phyloP scores from a whole-genome alignment of 2,888 invertebrate genomes.

The Epistrophe grossulariae region DNA sequence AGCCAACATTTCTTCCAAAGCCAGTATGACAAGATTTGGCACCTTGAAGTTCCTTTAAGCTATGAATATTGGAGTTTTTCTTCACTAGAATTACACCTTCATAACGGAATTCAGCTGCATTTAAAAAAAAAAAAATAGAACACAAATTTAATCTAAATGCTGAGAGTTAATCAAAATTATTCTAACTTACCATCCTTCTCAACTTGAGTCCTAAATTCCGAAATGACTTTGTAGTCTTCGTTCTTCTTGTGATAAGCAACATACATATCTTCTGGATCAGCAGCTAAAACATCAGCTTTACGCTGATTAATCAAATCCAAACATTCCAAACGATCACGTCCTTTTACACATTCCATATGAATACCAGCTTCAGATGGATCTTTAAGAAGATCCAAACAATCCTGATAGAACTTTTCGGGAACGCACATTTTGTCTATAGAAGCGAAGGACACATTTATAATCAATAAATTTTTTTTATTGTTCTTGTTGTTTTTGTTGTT shows the following conservation, averaged over 20 bases:
- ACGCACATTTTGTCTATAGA: slow-evolving; percentile 90
- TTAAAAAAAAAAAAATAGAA: slow-evolving; percentile 28
- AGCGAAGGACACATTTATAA: neutral
- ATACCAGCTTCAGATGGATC: slow-evolving; percentile 84
- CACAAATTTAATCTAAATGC: neutral
- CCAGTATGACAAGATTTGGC: slow-evolving; percentile 94
- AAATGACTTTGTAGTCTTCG: slow-evolving; percentile 90
- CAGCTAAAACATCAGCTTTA: slow-evolving; percentile 92
- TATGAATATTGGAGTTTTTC: slow-evolving; percentile 89
- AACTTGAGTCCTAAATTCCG: slow-evolving; percentile 90
- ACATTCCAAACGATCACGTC: slow-evolving; percentile 89
- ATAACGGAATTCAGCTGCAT: slow-evolving; percentile 90
- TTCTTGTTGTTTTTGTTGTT: too few species aligned
- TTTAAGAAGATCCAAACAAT: slow-evolving; percentile 85
- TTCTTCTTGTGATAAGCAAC: slow-evolving; percentile 90
- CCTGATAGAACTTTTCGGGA: slow-evolving; percentile 86
- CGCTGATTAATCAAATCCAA: slow-evolving; percentile 90
- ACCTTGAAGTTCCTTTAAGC: slow-evolving; percentile 88
- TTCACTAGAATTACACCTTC: slow-evolving; percentile 92
- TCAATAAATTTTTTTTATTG: neutral
- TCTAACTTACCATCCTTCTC: slow-evolving; percentile 88
- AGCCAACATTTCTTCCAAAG: slow-evolving; percentile 94
- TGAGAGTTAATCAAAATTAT: too few species aligned
- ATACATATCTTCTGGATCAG: slow-evolving; percentile 95
- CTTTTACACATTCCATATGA: slow-evolving; percentile 89